These are phyloP conservation scores for Seriola aureovittata DNA, from an alignment of 2,113 vertebrate genomes.

Conservation along the genomic window DNA sequence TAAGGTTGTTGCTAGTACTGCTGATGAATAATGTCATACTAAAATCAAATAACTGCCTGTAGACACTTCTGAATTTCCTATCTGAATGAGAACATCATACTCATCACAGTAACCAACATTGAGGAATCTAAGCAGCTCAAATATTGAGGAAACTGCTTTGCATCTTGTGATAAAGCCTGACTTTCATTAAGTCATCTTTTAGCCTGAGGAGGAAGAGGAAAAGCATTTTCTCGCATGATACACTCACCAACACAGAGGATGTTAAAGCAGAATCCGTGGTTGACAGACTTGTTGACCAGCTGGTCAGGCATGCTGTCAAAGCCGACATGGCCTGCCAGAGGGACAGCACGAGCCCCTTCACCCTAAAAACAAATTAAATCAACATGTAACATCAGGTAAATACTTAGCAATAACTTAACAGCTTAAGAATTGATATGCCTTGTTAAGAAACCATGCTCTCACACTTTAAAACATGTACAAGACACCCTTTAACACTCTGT, in stretches of 20 bases:
- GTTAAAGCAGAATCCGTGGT: slow-evolving; percentile 99
- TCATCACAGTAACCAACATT: slow-evolving; percentile 21
- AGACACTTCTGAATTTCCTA: slow-evolving; percentile 4
- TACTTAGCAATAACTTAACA: not conserved
- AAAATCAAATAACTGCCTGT: not conserved
- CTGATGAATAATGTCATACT: not conserved
- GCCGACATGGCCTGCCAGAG: slow-evolving; percentile 96
- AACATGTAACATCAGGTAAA: slow-evolving; percentile 10
- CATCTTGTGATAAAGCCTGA: slow-evolving; percentile 48
- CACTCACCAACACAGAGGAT: slow-evolving; percentile 99
- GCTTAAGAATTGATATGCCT: no score
- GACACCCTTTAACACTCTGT: not conserved
- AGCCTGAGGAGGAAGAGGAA: slow-evolving; percentile 27
- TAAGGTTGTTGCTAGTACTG: not conserved
- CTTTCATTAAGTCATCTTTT: slow-evolving; percentile 42
- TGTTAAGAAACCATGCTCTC: not conserved
- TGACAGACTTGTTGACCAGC: slow-evolving; percentile 99
- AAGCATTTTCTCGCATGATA: slow-evolving; percentile 29
- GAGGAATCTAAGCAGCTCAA: slow-evolving; percentile 36
- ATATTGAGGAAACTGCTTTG: slow-evolving; percentile 19
- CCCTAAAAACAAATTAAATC: slow-evolving; percentile 82
- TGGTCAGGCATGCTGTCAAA: slow-evolving; percentile 99
- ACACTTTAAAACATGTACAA: not conserved
- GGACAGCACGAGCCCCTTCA: slow-evolving; percentile 93
- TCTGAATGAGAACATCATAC: slow-evolving; percentile 23